A percentile compares a stretch with the other conserved stretches of the same genome.
phyloP scores from a whole-genome alignment of 2,888 invertebrate species.

The Apantesis nais region DNA sequence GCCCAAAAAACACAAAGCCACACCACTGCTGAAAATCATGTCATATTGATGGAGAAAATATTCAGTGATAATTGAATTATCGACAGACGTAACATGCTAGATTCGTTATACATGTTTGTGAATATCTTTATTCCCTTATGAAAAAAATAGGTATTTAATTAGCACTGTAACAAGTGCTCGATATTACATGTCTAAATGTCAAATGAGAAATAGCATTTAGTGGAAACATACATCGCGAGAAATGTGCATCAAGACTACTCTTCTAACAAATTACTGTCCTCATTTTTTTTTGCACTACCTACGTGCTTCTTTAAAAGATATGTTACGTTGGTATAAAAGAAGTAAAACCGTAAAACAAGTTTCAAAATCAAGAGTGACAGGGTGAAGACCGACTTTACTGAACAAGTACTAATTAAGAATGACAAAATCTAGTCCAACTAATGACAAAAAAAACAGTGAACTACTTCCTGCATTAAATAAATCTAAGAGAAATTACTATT shows the following conservation, averaged over 20 bases:
- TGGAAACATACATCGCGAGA: background rate
- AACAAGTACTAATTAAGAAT: background rate
- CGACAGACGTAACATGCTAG: conserved; percentile 32
- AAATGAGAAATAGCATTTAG: background rate
- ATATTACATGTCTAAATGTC: conserved; percentile 25
- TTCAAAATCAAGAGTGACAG: conserved; percentile 43
- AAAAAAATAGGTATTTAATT: conserved; percentile 6
- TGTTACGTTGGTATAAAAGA: conserved; percentile 28
- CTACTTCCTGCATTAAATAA: conserved; percentile 14
- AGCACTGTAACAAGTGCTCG: conserved; percentile 16
- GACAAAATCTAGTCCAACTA: background rate
- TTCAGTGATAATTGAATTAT: conserved; percentile 50
- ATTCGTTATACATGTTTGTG: conserved; percentile 9
- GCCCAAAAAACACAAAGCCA: background rate
- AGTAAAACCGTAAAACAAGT: conserved; percentile 43
- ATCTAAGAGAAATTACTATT: background rate
- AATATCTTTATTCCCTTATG: conserved; percentile 3
- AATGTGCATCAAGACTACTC: background rate
- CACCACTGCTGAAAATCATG: conserved; percentile 6
- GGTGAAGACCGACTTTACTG: conserved; percentile 42
- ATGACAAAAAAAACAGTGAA: background rate
- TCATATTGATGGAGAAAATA: conserved; percentile 11
- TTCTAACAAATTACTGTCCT: background rate
- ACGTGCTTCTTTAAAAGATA: conserved; percentile 16
- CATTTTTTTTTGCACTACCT: conserved; percentile 1